Base-by-base conservation (phyloP, 2,113 vertebrate species). In the Ptyas mucosa region DNA sequence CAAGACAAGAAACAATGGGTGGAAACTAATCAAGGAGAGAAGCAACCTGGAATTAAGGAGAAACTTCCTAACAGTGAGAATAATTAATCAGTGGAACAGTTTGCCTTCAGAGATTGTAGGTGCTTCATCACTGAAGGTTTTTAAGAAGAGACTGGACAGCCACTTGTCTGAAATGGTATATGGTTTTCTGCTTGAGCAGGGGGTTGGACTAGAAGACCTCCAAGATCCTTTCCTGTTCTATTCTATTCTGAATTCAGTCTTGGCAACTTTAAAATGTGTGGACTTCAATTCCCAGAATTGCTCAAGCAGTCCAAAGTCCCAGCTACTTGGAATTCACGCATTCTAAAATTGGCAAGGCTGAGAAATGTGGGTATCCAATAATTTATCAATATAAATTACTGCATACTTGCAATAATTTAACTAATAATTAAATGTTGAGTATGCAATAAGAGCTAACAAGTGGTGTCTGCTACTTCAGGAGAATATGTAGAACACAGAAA, bases 371-470 rank as follows among this genome's bases (percentile, higher is more conserved):
- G 11, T 64, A 64, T 64, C 61, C 26, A 64, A 29, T 64, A 64
- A 64, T 29, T 64, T 29, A 64, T 64, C 61, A 64, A 29, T 12
- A 64, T 64, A 64, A 64, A 64, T 64, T 29, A 64, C 26, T 64
- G 26, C 26, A 12, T 12, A 64, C 2, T 29, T 29, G 3, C 29
- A 64, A 64, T 64, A 64, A 64, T 64, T 64, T 64, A 29, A 64
- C 26, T 12, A 64, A 64, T 64, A 64, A 64, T 64, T 64, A 64
- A 64, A 29, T 64, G 26, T 64, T 64, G 61, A 64, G 10, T 29
- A 12, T 64, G 91, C 86, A 96, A 94, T 88, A 90, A 69, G 24
- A 81, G 24, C 61, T 52, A 81, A 89, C 61, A 14, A n/a, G 39
- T 15, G 14, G 49, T 69, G 64, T 43, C 54, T 88, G 46, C 49